Base-by-base conservation (phyloP, 2,113 vertebrate species). In the Desmodus rotundus region DNA sequence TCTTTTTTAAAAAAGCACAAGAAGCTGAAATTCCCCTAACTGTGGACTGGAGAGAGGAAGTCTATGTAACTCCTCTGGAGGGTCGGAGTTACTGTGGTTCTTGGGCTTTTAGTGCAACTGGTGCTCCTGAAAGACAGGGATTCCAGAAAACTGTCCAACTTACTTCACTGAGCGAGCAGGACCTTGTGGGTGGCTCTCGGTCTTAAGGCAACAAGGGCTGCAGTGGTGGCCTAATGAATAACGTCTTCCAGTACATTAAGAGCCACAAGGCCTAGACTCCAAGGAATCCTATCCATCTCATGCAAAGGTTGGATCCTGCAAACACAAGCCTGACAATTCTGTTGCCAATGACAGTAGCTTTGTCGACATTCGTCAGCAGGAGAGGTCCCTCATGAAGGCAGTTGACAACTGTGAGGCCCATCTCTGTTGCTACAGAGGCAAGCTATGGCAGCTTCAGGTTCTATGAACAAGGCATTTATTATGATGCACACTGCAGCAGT, bases 401-500 rank as follows among this genome's bases (percentile, higher is more conserved):
- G 43, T 47, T 47, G 73, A 43, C 43, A 50, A 50, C 74, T n/a
- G 45, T 20, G 45, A 17, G 47, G 45, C 73, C 73, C 43, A 31
- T 9, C 43, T 77, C 74, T 33, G 43, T 50, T 76, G 45, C 28
- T 68, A 20, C 20, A 76, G 31, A 77, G 33, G 45, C 74, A 68
- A 36, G 67, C 67, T 17, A 77, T n/a, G 74, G 24, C 22, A 72
- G 38, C 70, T 41, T 24, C 70, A 3, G 38, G 19, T 38, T 7
- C 70, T 24, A 14, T 14, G 22, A n/a, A n/a, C 16, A 77, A 99
- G 99, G 99, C 92, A 99, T 99, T 98, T 99, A 99, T 97, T 99
- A 97, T 26, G 99, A 99, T 24, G 98, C 99, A 61, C 96, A 98
- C 0, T 99, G 99, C 98, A 99, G 98, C 98, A 99, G 99, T 31